These are phyloP conservation scores for Heliconius ismenius DNA, from an alignment of 2,888 invertebrate species.

Conservation along the genomic window DNA sequence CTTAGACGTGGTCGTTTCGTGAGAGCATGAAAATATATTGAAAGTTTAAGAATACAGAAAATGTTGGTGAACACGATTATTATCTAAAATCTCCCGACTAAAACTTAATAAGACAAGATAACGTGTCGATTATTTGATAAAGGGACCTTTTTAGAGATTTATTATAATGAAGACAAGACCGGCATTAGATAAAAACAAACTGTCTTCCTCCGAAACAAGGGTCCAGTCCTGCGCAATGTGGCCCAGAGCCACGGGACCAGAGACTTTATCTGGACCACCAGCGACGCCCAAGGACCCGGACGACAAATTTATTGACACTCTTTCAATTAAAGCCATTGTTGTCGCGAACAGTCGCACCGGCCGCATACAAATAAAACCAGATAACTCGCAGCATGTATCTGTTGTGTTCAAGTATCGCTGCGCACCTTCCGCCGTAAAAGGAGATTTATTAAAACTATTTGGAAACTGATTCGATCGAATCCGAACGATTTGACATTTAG, in stretches of 20 bases:
- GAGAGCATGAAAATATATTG: conserved; percentile 64
- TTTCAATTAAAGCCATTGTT: conserved; percentile 82
- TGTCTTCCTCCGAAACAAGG: conserved; percentile 65
- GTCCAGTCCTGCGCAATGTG: conserved; percentile 66
- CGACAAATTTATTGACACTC: conserved; percentile 82
- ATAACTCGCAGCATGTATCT: conserved; percentile 77
- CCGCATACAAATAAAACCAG: conserved; percentile 78
- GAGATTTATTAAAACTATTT: conserved; percentile 83
- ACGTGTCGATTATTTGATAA: conserved; percentile 58
- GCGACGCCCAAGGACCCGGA: conserved; percentile 63
- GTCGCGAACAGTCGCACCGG: conserved; percentile 68
- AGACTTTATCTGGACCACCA: conserved; percentile 76
- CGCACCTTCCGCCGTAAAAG: conserved; percentile 74
- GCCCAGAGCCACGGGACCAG: conserved; percentile 58
- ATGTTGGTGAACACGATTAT: background rate
- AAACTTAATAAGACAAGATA: conserved; percentile 55
- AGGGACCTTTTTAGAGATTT: conserved; percentile 68
- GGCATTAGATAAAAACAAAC: conserved; percentile 75
- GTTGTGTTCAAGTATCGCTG: conserved; percentile 73
- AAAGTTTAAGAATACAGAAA: conserved; percentile 10
- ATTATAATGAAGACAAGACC: conserved; percentile 74
- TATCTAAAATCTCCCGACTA: conserved; percentile 34
- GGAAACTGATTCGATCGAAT: conserved; percentile 81
- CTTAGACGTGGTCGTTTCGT: conserved; percentile 67
- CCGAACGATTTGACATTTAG: conserved; percentile 82